Evolutionary conservation across 2,888 invertebrate species (phyloP), one percentile per base, ranked within the genome.

Genomic region (Cataglyphis livida): DNA sequence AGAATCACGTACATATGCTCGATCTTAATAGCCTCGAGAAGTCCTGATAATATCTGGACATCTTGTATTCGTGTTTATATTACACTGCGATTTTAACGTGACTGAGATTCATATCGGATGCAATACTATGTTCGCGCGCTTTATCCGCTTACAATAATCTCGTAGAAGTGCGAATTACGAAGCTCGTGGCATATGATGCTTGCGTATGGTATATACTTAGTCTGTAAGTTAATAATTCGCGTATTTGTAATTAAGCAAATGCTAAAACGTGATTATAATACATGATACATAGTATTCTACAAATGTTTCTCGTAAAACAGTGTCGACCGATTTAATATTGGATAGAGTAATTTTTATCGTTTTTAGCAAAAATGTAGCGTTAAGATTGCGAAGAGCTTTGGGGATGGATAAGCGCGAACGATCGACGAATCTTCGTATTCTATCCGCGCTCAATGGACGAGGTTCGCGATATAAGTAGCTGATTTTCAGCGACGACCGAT

Each of bases 31-130:
- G 38, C 51, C n/a, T n/a, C 54, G 54, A 54, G 41, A 57, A 68
- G 71, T 21, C 68, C 12, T 15, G 78, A 71, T 71, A 57, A 18
- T 28, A 70, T 70, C 76, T 78, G 28, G 15, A 78, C 57, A 57
- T 70, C 76, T 70, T 70, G 41, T 32, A 41, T 57, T 70, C 41
- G 41, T 57, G 54, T 78, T 78, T 70, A 32, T 41, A 54, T 28
- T 41, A 54, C 41, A 57, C 21, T 18, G 32, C 78, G 57, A 70
- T 78, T 78, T 70, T 78, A 78, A 68, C 76, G 41, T n/a, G 38
- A 28, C 41, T 32, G 57, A 25, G 78, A 78, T 78, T 32, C 57
- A 35, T 70, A 70, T 70, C 76, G 68, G n/a, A 21, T 12, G 38
- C 21, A 44, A 41, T 12, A 51, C n/a, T 51, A 9, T 28, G 15